These are phyloP conservation scores for Andinoacara biseriatus DNA, from an alignment of 2,113 vertebrate genomes.

Conservation along the genomic window DNA sequence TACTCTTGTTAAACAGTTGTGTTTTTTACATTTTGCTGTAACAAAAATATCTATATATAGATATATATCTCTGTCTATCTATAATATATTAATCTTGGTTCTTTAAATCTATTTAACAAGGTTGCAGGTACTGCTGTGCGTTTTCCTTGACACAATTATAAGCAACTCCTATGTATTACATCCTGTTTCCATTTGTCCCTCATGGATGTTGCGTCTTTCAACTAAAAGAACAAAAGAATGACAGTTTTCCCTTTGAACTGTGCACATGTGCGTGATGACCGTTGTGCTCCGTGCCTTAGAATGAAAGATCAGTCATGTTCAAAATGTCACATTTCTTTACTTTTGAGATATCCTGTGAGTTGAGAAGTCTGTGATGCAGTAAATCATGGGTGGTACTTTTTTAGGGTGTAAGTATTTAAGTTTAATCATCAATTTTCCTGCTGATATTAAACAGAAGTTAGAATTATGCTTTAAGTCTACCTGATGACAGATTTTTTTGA, in stretches of 20 bases:
- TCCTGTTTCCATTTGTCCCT: not conserved
- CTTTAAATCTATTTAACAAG: not conserved
- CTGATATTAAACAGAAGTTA: not conserved
- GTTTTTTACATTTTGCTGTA: not conserved
- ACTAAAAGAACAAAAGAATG: conserved; percentile 2
- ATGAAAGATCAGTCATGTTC: not conserved
- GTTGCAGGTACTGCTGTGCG: not conserved
- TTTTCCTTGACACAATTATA: not conserved
- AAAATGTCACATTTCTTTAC: conserved; percentile 4
- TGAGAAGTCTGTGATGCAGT: not conserved
- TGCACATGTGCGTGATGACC: not conserved
- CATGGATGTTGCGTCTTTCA: not conserved
- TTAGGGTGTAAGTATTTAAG: not conserved
- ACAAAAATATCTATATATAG: not conserved
- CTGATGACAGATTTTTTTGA: not conserved
- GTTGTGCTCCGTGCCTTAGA: not conserved
- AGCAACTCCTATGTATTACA: not conserved
- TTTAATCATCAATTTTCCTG: not conserved
- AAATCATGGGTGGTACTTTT: not conserved
- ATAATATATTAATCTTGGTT: not conserved
- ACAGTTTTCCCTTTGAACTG: conserved; percentile 9
- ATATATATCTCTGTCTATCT: too few relatives aligned
- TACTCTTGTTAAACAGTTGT: not conserved
- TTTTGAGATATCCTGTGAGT: not conserved
- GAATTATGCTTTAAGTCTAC: not conserved